These are phyloP conservation scores for Acanthosepion lycidas DNA, from an alignment of 2,888 invertebrate genomes.

Conservation along the genomic window DNA sequence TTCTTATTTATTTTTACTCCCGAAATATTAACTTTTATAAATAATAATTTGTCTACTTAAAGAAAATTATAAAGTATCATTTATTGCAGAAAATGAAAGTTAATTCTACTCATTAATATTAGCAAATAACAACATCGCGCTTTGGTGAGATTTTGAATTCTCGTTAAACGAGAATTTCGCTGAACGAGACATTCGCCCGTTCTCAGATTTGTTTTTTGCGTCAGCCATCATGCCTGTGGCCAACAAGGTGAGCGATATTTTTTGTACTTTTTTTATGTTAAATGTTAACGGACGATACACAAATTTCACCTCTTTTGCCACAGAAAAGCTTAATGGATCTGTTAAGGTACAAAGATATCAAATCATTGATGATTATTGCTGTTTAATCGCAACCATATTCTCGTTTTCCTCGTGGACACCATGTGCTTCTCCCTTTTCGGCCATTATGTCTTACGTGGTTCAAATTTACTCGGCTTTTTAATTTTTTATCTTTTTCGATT, in stretches of 20 bases:
- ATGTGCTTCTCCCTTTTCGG: neutral
- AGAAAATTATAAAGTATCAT: no score
- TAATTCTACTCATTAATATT: no score
- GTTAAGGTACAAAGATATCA: neutral
- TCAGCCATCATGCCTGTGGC: neutral
- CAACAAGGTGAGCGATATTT: neutral
- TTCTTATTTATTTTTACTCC: no score
- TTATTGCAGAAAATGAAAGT: no score
- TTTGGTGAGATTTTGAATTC: neutral
- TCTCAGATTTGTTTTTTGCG: conserved; percentile 33
- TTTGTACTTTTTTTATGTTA: neutral
- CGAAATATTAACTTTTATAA: no score
- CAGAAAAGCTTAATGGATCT: neutral
- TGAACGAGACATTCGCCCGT: neutral
- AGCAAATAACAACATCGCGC: neutral
- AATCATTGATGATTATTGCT: neutral
- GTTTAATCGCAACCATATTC: no score
- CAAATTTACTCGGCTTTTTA: neutral
- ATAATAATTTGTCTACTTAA: no score
- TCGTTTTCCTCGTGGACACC: neutral
- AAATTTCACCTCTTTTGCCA: neutral
- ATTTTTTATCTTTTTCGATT: no score
- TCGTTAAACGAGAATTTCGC: neutral
- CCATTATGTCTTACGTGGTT: conserved; percentile 1
- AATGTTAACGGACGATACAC: neutral